phyloP scores from a whole-genome alignment of 92 coral and sea anemone species.

The Desmophyllum pertusum region DNA sequence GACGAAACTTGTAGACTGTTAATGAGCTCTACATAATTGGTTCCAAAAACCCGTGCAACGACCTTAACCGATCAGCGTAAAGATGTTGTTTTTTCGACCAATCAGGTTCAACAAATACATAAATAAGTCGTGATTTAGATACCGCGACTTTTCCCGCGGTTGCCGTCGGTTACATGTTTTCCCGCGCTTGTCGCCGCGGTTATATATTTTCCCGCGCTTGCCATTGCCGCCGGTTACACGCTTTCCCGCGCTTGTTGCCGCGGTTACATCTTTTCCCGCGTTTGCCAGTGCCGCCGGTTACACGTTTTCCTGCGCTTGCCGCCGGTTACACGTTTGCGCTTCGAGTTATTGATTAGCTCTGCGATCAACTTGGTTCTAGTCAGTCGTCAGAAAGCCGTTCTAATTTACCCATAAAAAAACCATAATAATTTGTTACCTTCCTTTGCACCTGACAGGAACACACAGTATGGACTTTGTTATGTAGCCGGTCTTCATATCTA shows the following conservation, averaged over 20 bases:
- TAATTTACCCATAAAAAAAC: background rate
- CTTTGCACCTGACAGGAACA: constrained; percentile 94
- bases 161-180: too few relatives aligned
- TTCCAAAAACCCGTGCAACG: too few relatives aligned
- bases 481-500: constrained; percentile 94
- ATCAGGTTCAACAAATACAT: too few relatives aligned
- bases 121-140: background rate
- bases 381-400: background rate
- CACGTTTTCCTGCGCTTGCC: background rate
- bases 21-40: too few relatives aligned
- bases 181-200: background rate
- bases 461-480: constrained; percentile 90
- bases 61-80: too few relatives aligned
- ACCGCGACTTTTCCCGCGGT: background rate
- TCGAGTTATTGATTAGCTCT: background rate
- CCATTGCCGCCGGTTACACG: too few relatives aligned
- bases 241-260: too few relatives aligned
- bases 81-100: too few relatives aligned
- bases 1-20: background rate
- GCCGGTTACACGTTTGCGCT: background rate
- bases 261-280: too few relatives aligned
- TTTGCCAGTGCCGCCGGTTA: background rate
- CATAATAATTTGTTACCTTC: constrained; percentile 61
- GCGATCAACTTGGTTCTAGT: background rate
- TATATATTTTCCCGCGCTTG: too few relatives aligned